phyloP scores from a whole-genome alignment of 2,113 vertebrate species.

The Sminthopsis crassicaudata region DNA sequence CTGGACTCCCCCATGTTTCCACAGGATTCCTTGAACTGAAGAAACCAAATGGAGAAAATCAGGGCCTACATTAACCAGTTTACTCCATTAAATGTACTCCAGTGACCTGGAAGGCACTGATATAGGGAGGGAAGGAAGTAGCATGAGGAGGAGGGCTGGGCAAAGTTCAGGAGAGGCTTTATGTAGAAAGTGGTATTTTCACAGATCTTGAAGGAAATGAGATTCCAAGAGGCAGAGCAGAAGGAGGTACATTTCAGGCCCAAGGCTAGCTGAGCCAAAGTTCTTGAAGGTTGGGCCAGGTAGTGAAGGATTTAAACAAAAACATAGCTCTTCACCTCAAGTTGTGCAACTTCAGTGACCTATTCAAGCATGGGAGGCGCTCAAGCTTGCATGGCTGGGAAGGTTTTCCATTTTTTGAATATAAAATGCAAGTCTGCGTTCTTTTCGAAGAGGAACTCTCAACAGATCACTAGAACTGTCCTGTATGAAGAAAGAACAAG shows the following conservation, averaged over 20 bases:
- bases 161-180: background rate
- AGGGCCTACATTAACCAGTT: background rate
- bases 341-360: too few species aligned
- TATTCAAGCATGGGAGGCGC: too few species aligned
- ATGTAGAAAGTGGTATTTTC: background rate
- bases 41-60: background rate
- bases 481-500: too few species aligned
- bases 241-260: background rate
- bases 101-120: background rate
- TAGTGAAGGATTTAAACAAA: background rate
- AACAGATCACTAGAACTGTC: too few species aligned
- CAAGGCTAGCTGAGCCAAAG: background rate
- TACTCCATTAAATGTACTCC: background rate
- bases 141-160: background rate
- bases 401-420: too few species aligned
- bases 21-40: background rate
- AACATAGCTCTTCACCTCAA: background rate
- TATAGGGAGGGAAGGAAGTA: accelerated
- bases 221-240: background rate
- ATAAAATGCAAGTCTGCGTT: too few species aligned
- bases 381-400: too few species aligned
- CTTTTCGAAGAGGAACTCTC: too few species aligned
- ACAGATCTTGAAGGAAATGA: background rate
- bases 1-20: background rate
- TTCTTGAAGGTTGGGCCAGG: background rate